Base-by-base conservation (phyloP, 2,113 vertebrate genomes). In the Tachysurus fulvidraco region DNA sequence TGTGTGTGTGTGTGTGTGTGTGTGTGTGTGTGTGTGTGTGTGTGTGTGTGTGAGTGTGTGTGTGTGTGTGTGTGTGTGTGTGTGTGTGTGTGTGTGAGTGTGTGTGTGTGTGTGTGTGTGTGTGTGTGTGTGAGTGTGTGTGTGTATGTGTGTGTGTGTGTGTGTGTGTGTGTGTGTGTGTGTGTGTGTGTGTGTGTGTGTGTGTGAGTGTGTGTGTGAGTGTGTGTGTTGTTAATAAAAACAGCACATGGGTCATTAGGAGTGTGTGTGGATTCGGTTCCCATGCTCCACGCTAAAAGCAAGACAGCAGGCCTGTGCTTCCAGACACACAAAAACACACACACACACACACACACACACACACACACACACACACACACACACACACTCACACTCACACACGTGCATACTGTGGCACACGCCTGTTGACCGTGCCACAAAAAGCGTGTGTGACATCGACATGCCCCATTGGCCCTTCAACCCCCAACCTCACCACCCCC, bases 381-480 rank as follows among this genome's bases (percentile, higher is more conserved):
- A 67, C 82, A 79, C 74, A 92, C 74, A 77, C 5, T 17, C 36
- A 36, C 36, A 1, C 36, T 36, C 46, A 78, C 76, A 54, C 54
- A 36, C 54, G 4, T 1, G 9, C 77, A 57, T 44, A 79, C 54
- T 84, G 88, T 87, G 95, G 94, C 95, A 95, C 95, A 95, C 95
- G 95, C 95, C 95, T 95, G 94, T 95, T 95, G 94, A 95, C 95
- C 91, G 92, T 90, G 91, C 91, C 92, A 94, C 94, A 94, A 94
- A 94, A 93, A 92, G 92, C 94, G 93, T 91, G 93, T 95, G 94
- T 93, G 94, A 91, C 89, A 89, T 87, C 28, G 67, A 67, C 85
- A 73, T 87, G 87, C 83, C 85, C 88, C 54, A 65, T 76, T 85
- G 85, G 54, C 88, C 85, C 89, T 83, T 65, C 82, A 57, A 60